A percentile compares a stretch with the other conserved stretches of the same genome.
Conservation (phyloP, 2,113 vertebrate species). For the Sarotherodon lohbergeri region DNA sequence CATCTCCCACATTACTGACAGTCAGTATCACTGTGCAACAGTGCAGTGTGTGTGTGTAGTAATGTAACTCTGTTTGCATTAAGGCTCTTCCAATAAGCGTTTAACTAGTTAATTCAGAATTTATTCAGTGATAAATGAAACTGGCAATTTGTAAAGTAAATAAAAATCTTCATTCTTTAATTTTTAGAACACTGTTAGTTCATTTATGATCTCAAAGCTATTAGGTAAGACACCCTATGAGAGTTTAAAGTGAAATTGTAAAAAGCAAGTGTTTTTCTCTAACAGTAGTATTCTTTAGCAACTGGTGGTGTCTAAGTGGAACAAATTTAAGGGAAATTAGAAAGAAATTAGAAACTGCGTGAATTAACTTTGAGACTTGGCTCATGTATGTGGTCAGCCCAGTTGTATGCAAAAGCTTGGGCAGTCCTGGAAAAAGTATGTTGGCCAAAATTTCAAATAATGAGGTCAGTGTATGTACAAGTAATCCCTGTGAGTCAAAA, state of each 20-base stretch:
- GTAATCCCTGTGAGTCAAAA: not conserved
- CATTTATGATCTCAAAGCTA: not conserved
- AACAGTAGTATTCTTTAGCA: not conserved
- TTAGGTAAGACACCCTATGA: not conserved
- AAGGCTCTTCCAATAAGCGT: not conserved
- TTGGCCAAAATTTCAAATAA: not conserved
- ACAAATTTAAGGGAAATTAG: not conserved
- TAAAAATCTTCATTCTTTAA: not conserved
- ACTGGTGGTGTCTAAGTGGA: not conserved
- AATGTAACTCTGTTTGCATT: not conserved
- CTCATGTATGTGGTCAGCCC: not conserved
- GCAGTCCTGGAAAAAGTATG: not conserved
- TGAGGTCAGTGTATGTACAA: not conserved
- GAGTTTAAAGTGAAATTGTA: not conserved
- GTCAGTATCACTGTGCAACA: constrained; percentile 76
- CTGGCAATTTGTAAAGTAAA: not conserved
- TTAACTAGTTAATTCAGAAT: not conserved
- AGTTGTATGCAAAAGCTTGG: not conserved
- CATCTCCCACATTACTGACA: constrained; percentile 88
- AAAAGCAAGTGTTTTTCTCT: not conserved
- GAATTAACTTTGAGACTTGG: not conserved
- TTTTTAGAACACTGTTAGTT: not conserved
- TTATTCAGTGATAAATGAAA: not conserved
- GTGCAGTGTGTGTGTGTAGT: not conserved
- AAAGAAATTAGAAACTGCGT: not conserved